Evolutionary conservation across 2,113 vertebrate genomes (phyloP).

Genomic region (Calonectris borealis): DNA sequence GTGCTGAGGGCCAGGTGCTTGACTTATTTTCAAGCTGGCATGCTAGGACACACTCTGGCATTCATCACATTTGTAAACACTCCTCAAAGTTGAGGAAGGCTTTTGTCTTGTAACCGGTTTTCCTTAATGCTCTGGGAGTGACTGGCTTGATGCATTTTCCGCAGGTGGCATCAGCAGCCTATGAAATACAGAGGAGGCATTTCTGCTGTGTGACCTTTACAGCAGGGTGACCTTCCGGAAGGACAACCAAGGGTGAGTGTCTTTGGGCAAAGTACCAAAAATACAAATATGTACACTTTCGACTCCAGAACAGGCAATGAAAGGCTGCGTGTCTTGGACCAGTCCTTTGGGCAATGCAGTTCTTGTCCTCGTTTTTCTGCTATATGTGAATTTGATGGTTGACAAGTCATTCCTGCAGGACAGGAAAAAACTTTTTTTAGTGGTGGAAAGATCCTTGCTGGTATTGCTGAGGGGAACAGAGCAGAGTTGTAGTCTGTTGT

Average conservation of each 20-base stretch:
- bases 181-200: not conserved
- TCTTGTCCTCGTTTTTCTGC: not conserved
- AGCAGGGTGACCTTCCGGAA: not conserved
- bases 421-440: not conserved
- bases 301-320: not conserved
- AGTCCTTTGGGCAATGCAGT: not conserved
- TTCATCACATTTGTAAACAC: conserved; percentile 28
- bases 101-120: conserved; percentile 40
- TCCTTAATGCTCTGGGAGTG: not conserved
- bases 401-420: not conserved
- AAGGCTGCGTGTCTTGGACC: not conserved
- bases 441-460: not conserved
- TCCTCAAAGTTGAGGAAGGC: not conserved
- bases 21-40: conserved; percentile 57
- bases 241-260: not conserved
- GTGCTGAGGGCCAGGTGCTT: conserved; percentile 63
- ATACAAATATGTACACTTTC: not conserved
- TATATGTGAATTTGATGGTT: not conserved
- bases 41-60: conserved; percentile 35
- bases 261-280: not conserved
- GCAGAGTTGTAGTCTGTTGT: not conserved
- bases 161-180: conserved; percentile 32
- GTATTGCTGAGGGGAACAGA: not conserved
- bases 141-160: not conserved
- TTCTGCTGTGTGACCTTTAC: conserved; percentile 10